These are phyloP conservation scores for Callyntrura sp. DNA, from an alignment of 2,888 invertebrate genomes.

Conservation along the genomic window DNA sequence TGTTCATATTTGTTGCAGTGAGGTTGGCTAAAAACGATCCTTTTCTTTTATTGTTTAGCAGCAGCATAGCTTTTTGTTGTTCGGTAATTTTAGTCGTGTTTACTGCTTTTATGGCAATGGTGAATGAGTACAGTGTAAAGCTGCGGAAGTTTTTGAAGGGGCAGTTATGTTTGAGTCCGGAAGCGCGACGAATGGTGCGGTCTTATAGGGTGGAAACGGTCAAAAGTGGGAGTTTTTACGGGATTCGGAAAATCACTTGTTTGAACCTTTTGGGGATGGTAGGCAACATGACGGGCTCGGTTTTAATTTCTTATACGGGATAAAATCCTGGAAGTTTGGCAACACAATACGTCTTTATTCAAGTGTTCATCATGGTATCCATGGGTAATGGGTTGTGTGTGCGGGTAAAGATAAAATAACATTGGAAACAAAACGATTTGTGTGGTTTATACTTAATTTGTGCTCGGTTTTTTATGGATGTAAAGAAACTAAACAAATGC, in stretches of 20 bases:
- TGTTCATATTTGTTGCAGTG: neutral
- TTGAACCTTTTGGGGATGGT: neutral
- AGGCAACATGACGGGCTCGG: too few relatives aligned
- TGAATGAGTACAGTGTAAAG: neutral
- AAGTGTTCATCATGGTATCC: too few relatives aligned
- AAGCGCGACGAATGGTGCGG: neutral
- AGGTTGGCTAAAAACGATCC: neutral
- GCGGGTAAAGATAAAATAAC: too few relatives aligned
- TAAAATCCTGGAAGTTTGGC: too few relatives aligned
- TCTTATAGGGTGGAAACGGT: conserved; percentile 11
- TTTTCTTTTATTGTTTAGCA: neutral
- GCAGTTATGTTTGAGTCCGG: neutral
- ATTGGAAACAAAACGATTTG: too few relatives aligned
- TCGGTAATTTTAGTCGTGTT: neutral
- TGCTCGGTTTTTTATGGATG: too few relatives aligned
- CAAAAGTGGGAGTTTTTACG: conserved; percentile 9
- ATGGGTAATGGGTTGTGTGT: too few relatives aligned
- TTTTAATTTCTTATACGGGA: too few relatives aligned
- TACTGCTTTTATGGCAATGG: neutral
- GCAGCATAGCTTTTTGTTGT: neutral
- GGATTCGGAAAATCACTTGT: neutral
- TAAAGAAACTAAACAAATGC: too few relatives aligned
- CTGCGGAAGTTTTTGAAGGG: neutral
- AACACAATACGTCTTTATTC: too few relatives aligned
- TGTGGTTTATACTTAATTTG: too few relatives aligned